Conservation (phyloP, 53 echinoderm and acorn worm genomes). For the Glandiceps talaboti region DNA sequence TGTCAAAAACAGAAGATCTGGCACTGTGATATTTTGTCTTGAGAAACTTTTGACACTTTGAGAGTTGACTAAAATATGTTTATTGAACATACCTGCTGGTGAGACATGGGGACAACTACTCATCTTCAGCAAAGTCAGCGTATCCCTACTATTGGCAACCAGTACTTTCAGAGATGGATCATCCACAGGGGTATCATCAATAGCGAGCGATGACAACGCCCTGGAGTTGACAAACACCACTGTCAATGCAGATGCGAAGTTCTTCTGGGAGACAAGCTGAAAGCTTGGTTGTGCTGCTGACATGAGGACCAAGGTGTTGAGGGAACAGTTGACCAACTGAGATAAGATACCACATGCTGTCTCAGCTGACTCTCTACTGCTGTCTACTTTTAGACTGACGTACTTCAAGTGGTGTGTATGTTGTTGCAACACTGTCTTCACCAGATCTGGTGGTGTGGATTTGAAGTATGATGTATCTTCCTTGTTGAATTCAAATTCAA, state of each 20-base stretch:
- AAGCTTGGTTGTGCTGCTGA: slow-evolving; percentile 52
- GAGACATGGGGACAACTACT: slow-evolving; percentile 64
- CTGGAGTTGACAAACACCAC: slow-evolving; percentile 63
- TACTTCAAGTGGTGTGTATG: slow-evolving; percentile 53
- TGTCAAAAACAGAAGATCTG: too few species aligned
- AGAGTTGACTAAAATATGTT: too few species aligned
- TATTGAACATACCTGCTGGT: slow-evolving; percentile 47
- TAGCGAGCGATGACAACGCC: slow-evolving; percentile 37
- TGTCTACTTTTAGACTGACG: slow-evolving; percentile 77
- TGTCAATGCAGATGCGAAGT: slow-evolving; percentile 46
- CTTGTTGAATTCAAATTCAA: slow-evolving; percentile 73
- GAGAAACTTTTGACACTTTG: too few species aligned
- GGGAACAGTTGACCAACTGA: slow-evolving; percentile 51
- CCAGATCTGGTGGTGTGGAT: slow-evolving; percentile 52
- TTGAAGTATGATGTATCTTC: slow-evolving; percentile 51
- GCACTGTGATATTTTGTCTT: too few species aligned
- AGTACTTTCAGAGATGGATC: slow-evolving; percentile 56
- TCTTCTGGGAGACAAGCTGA: slow-evolving; percentile 30
- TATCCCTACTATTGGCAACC: slow-evolving; percentile 55
- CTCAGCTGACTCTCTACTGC: slow-evolving; percentile 47
- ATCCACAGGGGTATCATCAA: slow-evolving; percentile 76
- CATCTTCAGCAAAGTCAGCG: slow-evolving; percentile 52
- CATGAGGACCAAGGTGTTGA: slow-evolving; percentile 70
- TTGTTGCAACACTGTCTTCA: slow-evolving; percentile 47
- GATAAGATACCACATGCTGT: slow-evolving; percentile 62